A percentile compares a stretch with the other conserved stretches of the same genome.
Evolutionary conservation across 2,888 invertebrate genomes (phyloP).

Genomic region (Aleiodes leptofemur): DNA sequence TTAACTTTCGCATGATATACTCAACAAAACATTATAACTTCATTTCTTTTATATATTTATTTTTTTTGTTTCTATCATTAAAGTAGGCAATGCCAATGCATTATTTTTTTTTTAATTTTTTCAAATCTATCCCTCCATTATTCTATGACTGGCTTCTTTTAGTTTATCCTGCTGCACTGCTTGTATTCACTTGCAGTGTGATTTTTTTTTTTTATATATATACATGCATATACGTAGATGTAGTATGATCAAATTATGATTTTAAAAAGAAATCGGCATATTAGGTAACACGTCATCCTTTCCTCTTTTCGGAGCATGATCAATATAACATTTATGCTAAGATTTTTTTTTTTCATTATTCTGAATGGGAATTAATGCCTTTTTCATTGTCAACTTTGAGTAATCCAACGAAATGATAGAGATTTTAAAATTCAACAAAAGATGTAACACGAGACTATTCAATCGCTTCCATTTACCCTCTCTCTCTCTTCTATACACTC

Average conservation of each 20-base stretch:
- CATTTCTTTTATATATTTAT: conserved; percentile 46
- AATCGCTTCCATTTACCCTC: not conserved
- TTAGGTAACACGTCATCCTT: conserved; percentile 21
- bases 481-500: conserved; percentile 12
- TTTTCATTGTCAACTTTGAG: too few relatives aligned
- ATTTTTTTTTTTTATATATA: conserved; percentile 38
- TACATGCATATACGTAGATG: conserved; percentile 44
- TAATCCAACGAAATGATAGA: conserved; percentile 11
- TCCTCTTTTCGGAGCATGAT: conserved; percentile 45
- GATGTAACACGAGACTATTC: not conserved
- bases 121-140: conserved; percentile 34
- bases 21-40: conserved; percentile 69
- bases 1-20: conserved; percentile 68
- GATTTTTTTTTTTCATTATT: conserved; percentile 31
- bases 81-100: conserved; percentile 59
- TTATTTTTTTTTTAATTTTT: conserved; percentile 45
- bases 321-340: conserved; percentile 59
- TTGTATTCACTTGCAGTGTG: not conserved
- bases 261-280: conserved; percentile 11
- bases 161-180: not conserved
- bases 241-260: conserved; percentile 40
- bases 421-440: conserved; percentile 48
- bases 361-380: too few relatives aligned
- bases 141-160: conserved; percentile 27
- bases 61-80: conserved; percentile 52